Base-by-base conservation (phyloP, 2,888 invertebrate species). In the Alviniconcha strummeri region DNA sequence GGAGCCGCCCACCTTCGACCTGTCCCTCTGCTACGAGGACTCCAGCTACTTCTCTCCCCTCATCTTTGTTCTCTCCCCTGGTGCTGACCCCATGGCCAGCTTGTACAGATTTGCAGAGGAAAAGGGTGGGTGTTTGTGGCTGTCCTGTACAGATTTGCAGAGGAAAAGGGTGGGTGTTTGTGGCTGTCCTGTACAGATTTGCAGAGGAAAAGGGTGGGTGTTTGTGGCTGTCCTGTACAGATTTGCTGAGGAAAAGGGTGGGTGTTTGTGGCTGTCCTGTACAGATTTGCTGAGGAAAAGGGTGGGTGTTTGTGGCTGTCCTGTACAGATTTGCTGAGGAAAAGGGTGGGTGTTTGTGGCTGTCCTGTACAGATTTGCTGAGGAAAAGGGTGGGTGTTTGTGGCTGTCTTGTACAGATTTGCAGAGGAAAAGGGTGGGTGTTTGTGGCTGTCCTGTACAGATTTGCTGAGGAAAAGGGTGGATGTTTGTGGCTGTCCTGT, bases 41-140 rank as follows among this genome's bases (percentile, higher is more conserved):
- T 93, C 93, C 11, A 89, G 89, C 84, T 90, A 85, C 83, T 91
- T 91, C 85, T 91, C 92, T 7, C 93, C 93, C 1, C 88, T 93
- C n/a, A 91, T 93, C 81, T 93, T 93, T 88, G 92, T 93, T 5
- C 89, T 93, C 13, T 93, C 93, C n/a, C 93, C 93, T 75, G 93
- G 93, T 15, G 93, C 92, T 8, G 93, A 93, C 85, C 93, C 93
- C 0, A 92, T 93, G 92, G 92, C 92, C 19, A 91, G 91, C 6
- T 89, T 93, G 6, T 93, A 91, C 88, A 90, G 91, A 87, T 93
- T 93, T 88, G 93, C 93, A 36, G 92, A 93, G 83, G 93, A 93
- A 84, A 91, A 92, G 90, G 92, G 92, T 92, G 83, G 78, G 60
- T 9, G 69, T 60, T 60, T 60, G 36, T 36, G 36, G 36, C 36